phyloP scores from a whole-genome alignment of 2,888 invertebrate species.

The Temnothorax rugatulus region DNA sequence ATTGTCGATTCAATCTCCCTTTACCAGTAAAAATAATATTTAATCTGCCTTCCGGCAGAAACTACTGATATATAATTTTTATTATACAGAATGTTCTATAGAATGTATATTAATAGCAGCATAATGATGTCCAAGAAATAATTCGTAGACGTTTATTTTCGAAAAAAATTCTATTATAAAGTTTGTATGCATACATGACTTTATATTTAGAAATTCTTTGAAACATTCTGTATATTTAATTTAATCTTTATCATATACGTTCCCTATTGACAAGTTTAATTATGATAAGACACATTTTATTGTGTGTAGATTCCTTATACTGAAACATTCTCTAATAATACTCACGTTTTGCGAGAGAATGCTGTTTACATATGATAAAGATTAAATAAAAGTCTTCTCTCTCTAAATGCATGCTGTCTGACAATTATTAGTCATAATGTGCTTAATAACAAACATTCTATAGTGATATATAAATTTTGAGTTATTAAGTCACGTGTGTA shows the following conservation, averaged over 20 bases:
- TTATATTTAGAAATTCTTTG: background rate
- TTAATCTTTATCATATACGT: conserved; percentile 44
- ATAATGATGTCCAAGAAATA: background rate
- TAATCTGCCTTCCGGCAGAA: background rate
- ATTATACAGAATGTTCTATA: conserved; percentile 49
- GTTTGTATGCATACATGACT: background rate
- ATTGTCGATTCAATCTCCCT: conserved; percentile 21
- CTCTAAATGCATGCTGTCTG: conserved; percentile 23
- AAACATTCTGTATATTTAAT: conserved; percentile 32
- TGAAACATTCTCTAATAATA: background rate
- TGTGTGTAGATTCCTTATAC: background rate
- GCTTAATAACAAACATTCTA: conserved; percentile 33
- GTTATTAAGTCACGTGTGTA: conserved; percentile 35
- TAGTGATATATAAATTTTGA: conserved; percentile 31
- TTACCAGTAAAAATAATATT: conserved; percentile 34
- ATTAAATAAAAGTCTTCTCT: conserved; percentile 32
- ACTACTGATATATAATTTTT: conserved; percentile 44
- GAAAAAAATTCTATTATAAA: conserved; percentile 8
- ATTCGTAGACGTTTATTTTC: conserved; percentile 11
- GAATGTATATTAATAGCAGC: background rate
- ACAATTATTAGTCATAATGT: conserved; percentile 48
- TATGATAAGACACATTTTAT: background rate
- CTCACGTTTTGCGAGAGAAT: background rate
- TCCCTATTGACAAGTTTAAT: background rate
- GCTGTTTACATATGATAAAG: conserved; percentile 35